Base-by-base conservation (phyloP, 2,113 vertebrate species). In the Pygathrix nemaeus region DNA sequence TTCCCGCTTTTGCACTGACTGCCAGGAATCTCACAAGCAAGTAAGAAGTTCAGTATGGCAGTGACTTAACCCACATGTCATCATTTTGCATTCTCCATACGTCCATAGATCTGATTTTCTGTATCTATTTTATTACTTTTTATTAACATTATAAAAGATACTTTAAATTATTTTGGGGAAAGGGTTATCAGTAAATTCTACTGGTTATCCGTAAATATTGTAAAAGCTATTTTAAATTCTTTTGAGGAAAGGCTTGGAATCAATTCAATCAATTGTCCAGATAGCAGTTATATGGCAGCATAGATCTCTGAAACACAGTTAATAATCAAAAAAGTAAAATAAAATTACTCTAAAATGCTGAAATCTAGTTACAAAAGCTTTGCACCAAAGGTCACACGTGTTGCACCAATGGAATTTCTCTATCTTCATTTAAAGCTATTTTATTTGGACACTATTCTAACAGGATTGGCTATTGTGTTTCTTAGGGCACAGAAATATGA, bases 1-100 rank as follows among this genome's bases (percentile, higher is more conserved):
- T 95, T 92, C 96, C 83, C 23, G 27, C 21, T 84, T 95, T 95
- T 57, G 18, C 48, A 45, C 57, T 64, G 83, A 70, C 79, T 79
- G 6, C 50, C 59, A 94, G 95, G 68, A 66, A 70, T 96, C 80
- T 93, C 79, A 85, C 45, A 61, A 81, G 50, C 16, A 52, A 76
- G 40, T 14, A 32, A 32, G 13, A 78, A 38, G 11, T 3, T 94
- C 70, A 30, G 30, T 32, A 45, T 17, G n/a, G 43, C 66, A 85
- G 8, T 91, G 61, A 96, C 0, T 81, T 48, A 55, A 75, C n/a
- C 21, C 35, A 64, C 4, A 43, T 32, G 12, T 18, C 7, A 55
- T 75, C 43, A 43, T 92, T 97, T 86, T 89, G 57, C 27, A 45
- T 55, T 85, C 40, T 85, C 57, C 16, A 73, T 79, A 48, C 95